Evolutionary conservation across 2,888 invertebrate genomes (phyloP), one percentile per base, ranked within the genome.

Genomic region (Balanococcus diminutus): DNA sequence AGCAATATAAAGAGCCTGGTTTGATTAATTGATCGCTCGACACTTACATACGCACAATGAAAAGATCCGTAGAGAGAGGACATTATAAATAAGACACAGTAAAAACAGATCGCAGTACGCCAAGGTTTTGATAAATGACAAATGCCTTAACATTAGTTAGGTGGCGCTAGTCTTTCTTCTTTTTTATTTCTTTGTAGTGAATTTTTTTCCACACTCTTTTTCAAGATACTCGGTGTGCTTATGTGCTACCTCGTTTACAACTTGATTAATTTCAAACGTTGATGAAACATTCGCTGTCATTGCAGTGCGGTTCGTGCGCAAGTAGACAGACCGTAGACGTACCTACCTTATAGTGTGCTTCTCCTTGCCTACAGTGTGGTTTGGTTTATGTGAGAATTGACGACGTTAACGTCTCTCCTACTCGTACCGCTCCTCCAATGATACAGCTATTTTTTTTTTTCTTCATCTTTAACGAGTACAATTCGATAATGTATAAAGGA

Each of bases 171-270:
- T 82, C 72, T 84, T 72, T 61, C 84, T 72, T 86, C 32, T 51
- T 86, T 81, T 81, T 86, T 86, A 22, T 82, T 39, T 81, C 39
- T 85, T 79, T 86, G 31, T 72, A 72, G 22, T 28, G 19, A 22
- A 82, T 86, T 81, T 75, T 75, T 75, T 75, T 75, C 28, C 28
- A 16, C 28, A 11, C 2, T 42, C 42, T 42, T 42, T 56, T 56
- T 67, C 61, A 28, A 67, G 25, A 25, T 67, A 25, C 61, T 67
- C 61, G 28, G 61, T 67, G 61, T 19, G 75, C 75, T 75, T 51
- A 51, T 51, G 51, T 51, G 51, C 51, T 51, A 75, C 75, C 75
- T 75, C 75, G 75, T 75, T 75, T 75, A 75, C 75, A 75, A 75
- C 32, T 75, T 75, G 75, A 75, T 75, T 75, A 75, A 75, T 75